Conservation (phyloP, 1,140 invertebrate species). For the Calliopsis andreniformis region DNA sequence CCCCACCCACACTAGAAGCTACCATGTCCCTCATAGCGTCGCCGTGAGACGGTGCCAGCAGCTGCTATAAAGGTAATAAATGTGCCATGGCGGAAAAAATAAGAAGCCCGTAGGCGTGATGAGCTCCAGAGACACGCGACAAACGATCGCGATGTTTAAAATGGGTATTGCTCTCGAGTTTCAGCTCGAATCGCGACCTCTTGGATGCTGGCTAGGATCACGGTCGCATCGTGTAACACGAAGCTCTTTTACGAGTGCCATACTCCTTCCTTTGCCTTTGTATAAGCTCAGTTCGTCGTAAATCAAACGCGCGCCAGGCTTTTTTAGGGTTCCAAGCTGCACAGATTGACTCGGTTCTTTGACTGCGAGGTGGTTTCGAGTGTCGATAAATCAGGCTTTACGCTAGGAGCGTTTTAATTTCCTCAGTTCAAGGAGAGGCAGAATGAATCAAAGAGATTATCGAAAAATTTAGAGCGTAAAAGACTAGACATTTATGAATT, state of each 20-base stretch:
- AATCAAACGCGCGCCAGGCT: slow-evolving; percentile 8
- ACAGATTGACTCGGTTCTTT: background rate
- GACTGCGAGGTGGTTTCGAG: too few species aligned
- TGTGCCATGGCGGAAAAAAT: slow-evolving; percentile 43
- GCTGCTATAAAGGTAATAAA: slow-evolving; percentile 59
- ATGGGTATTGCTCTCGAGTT: slow-evolving; percentile 18
- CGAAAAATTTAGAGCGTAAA: too few species aligned
- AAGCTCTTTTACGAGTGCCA: slow-evolving; percentile 15
- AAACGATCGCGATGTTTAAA: slow-evolving; percentile 43
- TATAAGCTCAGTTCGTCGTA: background rate
- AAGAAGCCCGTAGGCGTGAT: slow-evolving; percentile 47
- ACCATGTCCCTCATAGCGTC: slow-evolving; percentile 10
- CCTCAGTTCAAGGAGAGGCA: too few species aligned
- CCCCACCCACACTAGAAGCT: background rate
- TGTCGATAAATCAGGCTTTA: too few species aligned
- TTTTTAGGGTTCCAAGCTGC: background rate
- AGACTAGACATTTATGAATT: too few species aligned
- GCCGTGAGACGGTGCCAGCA: slow-evolving; percentile 5
- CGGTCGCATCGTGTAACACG: background rate
- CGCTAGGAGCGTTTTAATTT: too few species aligned
- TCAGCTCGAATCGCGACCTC: slow-evolving; percentile 6
- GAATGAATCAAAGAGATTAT: too few species aligned
- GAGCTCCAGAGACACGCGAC: background rate
- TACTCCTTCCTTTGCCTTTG: background rate
- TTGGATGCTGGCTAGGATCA: background rate